Evolutionary conservation across 2,888 invertebrate species (phyloP).

Genomic region (Tanypteryx hageni): DNA sequence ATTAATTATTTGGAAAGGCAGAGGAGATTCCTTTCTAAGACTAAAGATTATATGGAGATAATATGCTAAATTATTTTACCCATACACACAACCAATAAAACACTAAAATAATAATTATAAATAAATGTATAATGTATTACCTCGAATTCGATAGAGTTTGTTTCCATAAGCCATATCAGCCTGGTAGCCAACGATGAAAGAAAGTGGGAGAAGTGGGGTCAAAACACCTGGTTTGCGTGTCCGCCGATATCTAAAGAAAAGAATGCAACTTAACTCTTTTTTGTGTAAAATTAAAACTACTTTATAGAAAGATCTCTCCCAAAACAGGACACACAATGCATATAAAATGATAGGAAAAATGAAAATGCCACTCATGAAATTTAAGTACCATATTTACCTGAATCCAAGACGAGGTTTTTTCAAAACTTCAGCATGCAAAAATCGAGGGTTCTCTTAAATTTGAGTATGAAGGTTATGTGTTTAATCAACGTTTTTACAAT

Average conservation of each 20-base stretch:
- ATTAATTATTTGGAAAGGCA: not conserved
- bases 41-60: not conserved
- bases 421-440: too few relatives aligned
- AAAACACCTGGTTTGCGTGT: slow-evolving; percentile 80
- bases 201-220: slow-evolving; percentile 83
- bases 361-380: too few relatives aligned
- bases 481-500: too few relatives aligned
- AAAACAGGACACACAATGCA: not conserved
- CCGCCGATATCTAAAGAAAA: slow-evolving; percentile 78
- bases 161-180: slow-evolving; percentile 87
- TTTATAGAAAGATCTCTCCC: not conserved
- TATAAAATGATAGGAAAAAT: too few relatives aligned
- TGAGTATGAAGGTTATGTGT: too few relatives aligned
- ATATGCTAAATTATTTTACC: not conserved
- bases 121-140: slow-evolving; percentile 74
- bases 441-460: too few relatives aligned
- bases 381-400: too few relatives aligned
- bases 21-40: not conserved
- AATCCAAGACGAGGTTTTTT: too few relatives aligned
- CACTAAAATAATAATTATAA: not conserved
- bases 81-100: not conserved
- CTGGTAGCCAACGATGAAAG: slow-evolving; percentile 84
- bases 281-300: not conserved
- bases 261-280: not conserved
- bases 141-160: slow-evolving; percentile 85